Conservation (phyloP, 2,113 vertebrate species). For the Gnathonemus echidnorhynchus region DNA sequence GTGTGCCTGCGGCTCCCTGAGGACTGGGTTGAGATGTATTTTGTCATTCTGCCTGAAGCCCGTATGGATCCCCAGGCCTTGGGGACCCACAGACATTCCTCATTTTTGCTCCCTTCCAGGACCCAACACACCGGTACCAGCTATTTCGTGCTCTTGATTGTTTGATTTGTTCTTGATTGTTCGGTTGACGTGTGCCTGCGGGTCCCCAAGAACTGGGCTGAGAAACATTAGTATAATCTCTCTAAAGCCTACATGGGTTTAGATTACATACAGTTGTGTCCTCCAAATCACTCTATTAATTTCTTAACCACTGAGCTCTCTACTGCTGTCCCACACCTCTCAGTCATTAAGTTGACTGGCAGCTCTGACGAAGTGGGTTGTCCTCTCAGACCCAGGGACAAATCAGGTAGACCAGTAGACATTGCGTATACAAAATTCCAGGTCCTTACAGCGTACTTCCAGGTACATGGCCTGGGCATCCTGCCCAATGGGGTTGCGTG, state of each 20-base stretch:
- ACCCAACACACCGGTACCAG: background rate
- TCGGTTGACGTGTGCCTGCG: background rate
- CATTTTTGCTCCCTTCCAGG: background rate
- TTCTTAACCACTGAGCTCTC: background rate
- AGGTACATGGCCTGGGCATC: conserved; percentile 84
- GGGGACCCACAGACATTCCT: no score
- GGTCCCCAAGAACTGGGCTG: background rate
- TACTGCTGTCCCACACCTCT: background rate
- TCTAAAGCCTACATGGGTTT: background rate
- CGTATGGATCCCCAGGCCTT: no score
- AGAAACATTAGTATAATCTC: background rate
- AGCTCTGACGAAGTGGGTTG: background rate
- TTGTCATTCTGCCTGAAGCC: no score
- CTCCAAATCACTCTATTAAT: background rate
- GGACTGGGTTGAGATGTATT: no score
- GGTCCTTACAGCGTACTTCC: conserved; percentile 89
- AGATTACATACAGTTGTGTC: background rate
- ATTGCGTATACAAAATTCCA: background rate
- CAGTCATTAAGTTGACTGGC: background rate
- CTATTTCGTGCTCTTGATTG: background rate
- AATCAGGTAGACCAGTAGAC: background rate
- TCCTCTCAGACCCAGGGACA: background rate
- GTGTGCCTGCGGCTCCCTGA: no score
- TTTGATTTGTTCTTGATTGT: background rate
- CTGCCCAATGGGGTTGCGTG: conserved; percentile 90